These are phyloP conservation scores for Cephalopholis sonnerati DNA, from an alignment of 2,113 vertebrate genomes.

Conservation along the genomic window DNA sequence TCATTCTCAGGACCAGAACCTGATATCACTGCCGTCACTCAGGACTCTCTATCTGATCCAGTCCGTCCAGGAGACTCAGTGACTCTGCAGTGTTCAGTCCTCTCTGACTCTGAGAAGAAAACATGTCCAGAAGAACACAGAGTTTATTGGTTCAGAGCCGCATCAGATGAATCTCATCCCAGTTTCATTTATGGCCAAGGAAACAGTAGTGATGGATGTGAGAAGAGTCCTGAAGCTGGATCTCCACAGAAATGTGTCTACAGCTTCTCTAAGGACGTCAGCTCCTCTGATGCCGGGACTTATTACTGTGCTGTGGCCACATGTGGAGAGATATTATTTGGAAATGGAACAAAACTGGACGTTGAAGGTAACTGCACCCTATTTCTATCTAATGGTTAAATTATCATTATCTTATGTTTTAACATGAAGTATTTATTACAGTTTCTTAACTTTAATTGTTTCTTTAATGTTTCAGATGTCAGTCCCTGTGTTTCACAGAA, in stretches of 20 bases:
- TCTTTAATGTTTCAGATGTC: conserved; percentile 3
- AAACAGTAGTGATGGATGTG: background rate
- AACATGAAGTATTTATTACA: background rate
- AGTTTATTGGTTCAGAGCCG: conserved; percentile 54
- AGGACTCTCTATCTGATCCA: background rate
- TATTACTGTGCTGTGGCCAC: conserved; percentile 50
- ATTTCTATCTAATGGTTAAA: background rate
- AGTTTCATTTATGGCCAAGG: conserved; percentile 10
- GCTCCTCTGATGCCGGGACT: conserved; percentile 40
- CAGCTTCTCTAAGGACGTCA: conserved; percentile 19
- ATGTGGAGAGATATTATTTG: conserved; percentile 24
- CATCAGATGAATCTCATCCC: conserved; percentile 4
- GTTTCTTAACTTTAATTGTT: background rate
- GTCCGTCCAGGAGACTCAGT: conserved; percentile 18
- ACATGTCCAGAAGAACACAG: conserved; percentile 29
- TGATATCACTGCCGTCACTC: conserved; percentile 1
- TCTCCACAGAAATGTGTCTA: conserved; percentile 30
- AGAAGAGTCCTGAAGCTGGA: background rate
- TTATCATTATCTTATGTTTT: background rate
- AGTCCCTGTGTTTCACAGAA: background rate
- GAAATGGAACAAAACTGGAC: conserved; percentile 43
- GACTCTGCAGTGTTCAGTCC: conserved; percentile 52
- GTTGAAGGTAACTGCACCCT: conserved; percentile 18
- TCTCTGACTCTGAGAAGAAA: conserved; percentile 14
- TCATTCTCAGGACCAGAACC: conserved; percentile 3